Base-by-base conservation (phyloP, 2,797 vertebrate species). In the Mergus octosetaceus region DNA sequence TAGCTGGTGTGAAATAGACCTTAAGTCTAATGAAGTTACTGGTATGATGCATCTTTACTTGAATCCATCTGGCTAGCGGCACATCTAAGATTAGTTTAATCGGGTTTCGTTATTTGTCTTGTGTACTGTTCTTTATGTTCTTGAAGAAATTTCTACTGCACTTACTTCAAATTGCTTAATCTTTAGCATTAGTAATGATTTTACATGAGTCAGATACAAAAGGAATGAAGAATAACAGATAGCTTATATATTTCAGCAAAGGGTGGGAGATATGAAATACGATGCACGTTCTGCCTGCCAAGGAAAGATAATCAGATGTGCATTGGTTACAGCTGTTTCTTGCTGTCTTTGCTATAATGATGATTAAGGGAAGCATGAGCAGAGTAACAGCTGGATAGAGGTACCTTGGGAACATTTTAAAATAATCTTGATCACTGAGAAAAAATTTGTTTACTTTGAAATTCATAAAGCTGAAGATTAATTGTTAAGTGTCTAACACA, bases 321-420 rank as follows among this genome's bases (percentile, higher is more conserved):
- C 78, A 96, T 93, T 94, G 90, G 91, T 89, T 94, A 96, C 96
- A 97, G 95, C 94, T 96, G 93, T 94, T 96, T 75, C 81, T 94
- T 75, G 79, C 94, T 93, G 93, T 30, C 93, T 85, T 78, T 89
- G 88, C 90, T 90, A 70, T 81, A 92, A 93, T 76, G 76, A 93
- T 91, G 91, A 94, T 96, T 87, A 94, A 95, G 88, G 84, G 94
- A 94, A 94, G 92, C 73, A 93, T 5, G 10, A 94, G 43, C 81
- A 78, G 85, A 78, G 66, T 32, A 93, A 93, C 92, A 96, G 94
- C 94, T 96, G 95, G 91, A 58, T 39, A 90, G 76, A 90, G 60
- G 78, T 81, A 95, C 80, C 95, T 93, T 92, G 94, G 95, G 91
- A 97, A 80, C 90, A 72, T 88, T 88, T 71, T 66, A 91, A 93